Conservation (phyloP, 2,888 invertebrate genomes). For the Drosophila paranaensis region DNA sequence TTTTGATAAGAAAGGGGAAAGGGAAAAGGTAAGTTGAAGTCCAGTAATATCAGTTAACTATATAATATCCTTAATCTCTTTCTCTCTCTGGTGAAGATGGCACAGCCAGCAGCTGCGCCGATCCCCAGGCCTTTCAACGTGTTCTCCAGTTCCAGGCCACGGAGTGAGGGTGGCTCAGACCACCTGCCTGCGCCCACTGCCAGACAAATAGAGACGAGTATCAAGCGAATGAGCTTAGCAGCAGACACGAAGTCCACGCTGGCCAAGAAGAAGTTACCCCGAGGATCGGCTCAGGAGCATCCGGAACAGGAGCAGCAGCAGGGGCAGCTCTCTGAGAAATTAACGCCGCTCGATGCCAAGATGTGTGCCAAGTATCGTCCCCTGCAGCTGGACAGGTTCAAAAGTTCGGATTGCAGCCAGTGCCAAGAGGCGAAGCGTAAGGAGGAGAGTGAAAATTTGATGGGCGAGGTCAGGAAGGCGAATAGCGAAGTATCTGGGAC, state of each 20-base stretch:
- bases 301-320: background rate
- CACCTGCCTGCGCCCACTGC: too few relatives aligned
- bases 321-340: background rate
- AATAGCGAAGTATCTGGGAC: background rate
- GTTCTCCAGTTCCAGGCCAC: background rate
- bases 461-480: background rate
- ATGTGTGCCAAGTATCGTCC: background rate
- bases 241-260: background rate
- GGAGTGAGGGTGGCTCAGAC: background rate
- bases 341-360: conserved; percentile 9
- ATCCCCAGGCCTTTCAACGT: background rate
- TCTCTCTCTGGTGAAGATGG: background rate
- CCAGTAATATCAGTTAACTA: background rate
- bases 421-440: background rate
- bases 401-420: background rate
- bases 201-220: background rate
- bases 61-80: too few relatives aligned
- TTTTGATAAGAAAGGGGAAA: background rate
- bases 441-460: background rate
- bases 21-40: background rate
- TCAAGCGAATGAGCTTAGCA: background rate
- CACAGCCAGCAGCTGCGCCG: background rate
- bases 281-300: background rate
- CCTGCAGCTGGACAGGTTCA: background rate
- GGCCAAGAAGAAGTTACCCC: background rate